Evolutionary conservation across 2,113 vertebrate species (phyloP).

Genomic region (Semnornis frantzii): DNA sequence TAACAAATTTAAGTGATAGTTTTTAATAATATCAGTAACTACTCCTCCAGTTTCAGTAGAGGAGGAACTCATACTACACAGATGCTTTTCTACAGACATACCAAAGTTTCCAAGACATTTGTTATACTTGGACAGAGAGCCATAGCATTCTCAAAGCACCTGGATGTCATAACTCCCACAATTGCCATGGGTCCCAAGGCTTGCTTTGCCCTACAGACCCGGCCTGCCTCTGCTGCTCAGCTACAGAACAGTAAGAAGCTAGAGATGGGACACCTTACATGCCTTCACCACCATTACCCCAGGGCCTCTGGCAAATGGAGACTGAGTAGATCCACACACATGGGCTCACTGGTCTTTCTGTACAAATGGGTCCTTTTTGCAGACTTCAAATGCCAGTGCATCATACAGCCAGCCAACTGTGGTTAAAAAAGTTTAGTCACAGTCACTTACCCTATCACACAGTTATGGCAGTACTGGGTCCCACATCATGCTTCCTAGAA

Average conservation of each 20-base stretch:
- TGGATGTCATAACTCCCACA: not conserved
- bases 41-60: not conserved
- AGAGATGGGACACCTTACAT: rapidly evolving
- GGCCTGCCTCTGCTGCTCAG: rapidly evolving
- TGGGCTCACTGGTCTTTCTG: not conserved
- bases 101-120: not conserved
- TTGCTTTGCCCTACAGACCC: not conserved
- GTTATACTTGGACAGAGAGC: not conserved
- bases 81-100: not conserved
- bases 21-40: not conserved
- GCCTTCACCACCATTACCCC: not conserved
- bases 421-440: not conserved
- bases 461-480: not conserved
- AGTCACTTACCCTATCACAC: not conserved
- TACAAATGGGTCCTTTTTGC: not conserved
- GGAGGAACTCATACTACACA: not conserved
- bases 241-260: not conserved
- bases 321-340: not conserved
- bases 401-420: not conserved
- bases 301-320: not conserved
- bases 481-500: not conserved
- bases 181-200: not conserved
- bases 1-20: not conserved
- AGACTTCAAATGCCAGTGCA: not conserved
- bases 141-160: not conserved